Evolutionary conservation across 2,888 invertebrate species (phyloP), one percentile per base, ranked within the genome.

Genomic region (Troides oblongomaculatus): DNA sequence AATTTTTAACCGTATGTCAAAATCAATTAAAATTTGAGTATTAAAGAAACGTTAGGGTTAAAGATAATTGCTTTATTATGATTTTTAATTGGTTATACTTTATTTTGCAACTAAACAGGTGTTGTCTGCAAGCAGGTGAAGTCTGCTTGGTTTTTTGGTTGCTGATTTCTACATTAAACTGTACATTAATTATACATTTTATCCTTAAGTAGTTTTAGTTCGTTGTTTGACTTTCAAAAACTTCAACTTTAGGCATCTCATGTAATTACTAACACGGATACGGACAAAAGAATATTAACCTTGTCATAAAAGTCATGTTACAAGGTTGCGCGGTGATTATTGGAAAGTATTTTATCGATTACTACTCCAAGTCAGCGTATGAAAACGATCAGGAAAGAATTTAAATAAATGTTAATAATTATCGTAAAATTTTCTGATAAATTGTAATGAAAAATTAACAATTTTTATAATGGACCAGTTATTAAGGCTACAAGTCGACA

Each of bases 401-500:
- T 43, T 21, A n/a, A n/a, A 30, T 8, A 21, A 53, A 7, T 46
- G 21, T 68, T n/a, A 3, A 18, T n/a, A 53, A n/a, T n/a, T n/a
- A 53, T 6, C 7, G 2, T 53, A 1, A 30, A 30, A 30, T 30
- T 30, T 53, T 53, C 14, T 58, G 25, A 64, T 61, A 60, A 56
- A 25, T 17, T 23, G 12, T 25, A 61, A 23, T 23, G 25, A 39
- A 43, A 12, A 56, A 56, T 62, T 64, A 56, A 58, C 1, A 43
- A 62, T 64, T 65, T 69, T 53, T 58, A 58, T 43, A 59, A 59
- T 50, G 6, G 30, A 56, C 62, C 67, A 68, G 57, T 53, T 61
- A 67, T 66, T 74, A 76, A 74, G 64, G 73, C 64, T 25, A 70
- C 65, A 67, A 72, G 65, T 67, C 76, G 79, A 75, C 78, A 76